Evolutionary conservation across 2,888 invertebrate genomes (phyloP), one percentile per base, ranked within the genome.

Genomic region (Scaptomyza polygonia): DNA sequence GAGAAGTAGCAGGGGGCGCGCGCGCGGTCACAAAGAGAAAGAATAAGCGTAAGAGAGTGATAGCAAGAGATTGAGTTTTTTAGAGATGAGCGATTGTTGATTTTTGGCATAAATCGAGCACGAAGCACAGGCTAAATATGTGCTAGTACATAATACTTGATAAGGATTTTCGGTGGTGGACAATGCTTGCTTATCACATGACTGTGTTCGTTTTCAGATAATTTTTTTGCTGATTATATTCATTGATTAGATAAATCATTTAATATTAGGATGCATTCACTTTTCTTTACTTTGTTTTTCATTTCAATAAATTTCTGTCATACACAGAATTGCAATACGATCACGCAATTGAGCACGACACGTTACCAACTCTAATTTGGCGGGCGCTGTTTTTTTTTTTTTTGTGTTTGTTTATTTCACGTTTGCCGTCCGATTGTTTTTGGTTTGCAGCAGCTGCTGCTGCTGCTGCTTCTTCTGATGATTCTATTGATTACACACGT

Each of bases 401-500:
- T 25, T 25, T 49, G 54, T 63, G 59, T 75, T 75, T 80, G 77
- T 79, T 79, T 83, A 75, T 77, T 61, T 75, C 67, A 59, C 67
- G 64, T 66, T 72, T 63, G 66, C 56, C 72, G 68, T 51, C 47
- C 52, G 59, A 25, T 7, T 12, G 36, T n/a, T 32, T 65, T 51
- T 51, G 29, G 30, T 36, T 39, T 62, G 48, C 45, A 52, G 8
- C 61, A 58, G 30, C 51, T 67, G 42, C 47, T 56, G 25, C 25
- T 25, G 25, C 25, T 25, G 25, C 25, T 9, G 42, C 47, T 56
- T 5, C 25, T 25, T 5, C 25, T 25, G 25, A 5, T 9, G 54
- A 62, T 78, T 78, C 76, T 88, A 88, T 88, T 88, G 88, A 88
- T 86, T 87, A 87, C 87, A 88, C 90, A 89, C 77, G 82, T 85